Evolutionary conservation across 2,888 invertebrate species (phyloP).

Genomic region (Amiota communis): DNA sequence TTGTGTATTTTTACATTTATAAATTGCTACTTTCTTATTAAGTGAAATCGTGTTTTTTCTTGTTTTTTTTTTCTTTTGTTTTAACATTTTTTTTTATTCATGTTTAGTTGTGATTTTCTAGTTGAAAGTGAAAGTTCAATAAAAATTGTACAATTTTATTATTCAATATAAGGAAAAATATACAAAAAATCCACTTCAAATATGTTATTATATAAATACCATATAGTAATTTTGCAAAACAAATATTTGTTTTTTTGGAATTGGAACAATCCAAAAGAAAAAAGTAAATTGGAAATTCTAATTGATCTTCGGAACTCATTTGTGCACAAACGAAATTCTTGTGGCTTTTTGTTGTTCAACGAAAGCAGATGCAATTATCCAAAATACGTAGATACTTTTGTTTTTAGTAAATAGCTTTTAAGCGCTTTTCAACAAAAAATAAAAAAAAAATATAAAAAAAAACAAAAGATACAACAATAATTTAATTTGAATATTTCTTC

Average conservation of each 20-base stretch:
- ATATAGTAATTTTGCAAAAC: no score
- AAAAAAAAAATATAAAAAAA: no score
- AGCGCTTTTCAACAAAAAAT: no score
- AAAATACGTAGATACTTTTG: no score
- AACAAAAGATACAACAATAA: no score
- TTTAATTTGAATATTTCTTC: no score
- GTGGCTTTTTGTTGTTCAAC: constrained; percentile 7
- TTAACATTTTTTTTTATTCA: not conserved
- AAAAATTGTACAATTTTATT: not conserved
- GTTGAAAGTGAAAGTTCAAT: constrained; percentile 13
- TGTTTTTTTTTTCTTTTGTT: no score
- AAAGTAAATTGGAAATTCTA: not conserved
- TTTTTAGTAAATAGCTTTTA: no score
- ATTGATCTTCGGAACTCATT: not conserved
- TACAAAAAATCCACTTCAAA: not conserved
- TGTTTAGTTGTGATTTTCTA: not conserved
- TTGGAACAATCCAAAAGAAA: no score
- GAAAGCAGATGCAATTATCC: no score
- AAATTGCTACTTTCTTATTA: not conserved
- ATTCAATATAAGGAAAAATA: not conserved
- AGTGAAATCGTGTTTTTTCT: not conserved
- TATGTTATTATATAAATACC: no score
- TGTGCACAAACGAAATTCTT: constrained; percentile 4
- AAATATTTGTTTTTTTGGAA: no score
- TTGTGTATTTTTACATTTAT: constrained; percentile 5